Evolutionary conservation across 2,888 invertebrate genomes (phyloP), one percentile per base, ranked within the genome.

Genomic region (Tetrapedia diversipes): DNA sequence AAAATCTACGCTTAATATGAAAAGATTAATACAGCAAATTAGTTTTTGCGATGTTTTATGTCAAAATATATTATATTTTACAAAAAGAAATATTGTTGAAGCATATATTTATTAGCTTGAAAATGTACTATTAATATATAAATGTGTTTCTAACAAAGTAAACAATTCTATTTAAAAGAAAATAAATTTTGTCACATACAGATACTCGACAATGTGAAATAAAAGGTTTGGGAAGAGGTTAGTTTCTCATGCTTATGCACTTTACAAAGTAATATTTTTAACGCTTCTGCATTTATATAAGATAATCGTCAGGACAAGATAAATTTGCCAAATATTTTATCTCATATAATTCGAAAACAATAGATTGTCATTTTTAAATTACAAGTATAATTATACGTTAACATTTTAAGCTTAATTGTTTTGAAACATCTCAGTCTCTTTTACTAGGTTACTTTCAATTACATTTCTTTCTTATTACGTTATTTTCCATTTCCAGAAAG

Each of bases 321-420:
- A n/a, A n/a, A 41, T 10, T 41, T 41, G 16, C n/a, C 14, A 1
- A 14, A 37, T 37, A 4, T 37, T 37, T 37, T 14, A 11, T 14
- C 6, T 32, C 4, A 32, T 32, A 32, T 32, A 32, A n/a, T n/a
- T n/a, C n/a, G 32, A 32, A 2, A 32, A 14, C 37, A 11, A 11
- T 11, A 37, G 41, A 41, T 24, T 53, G 39, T n/a, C 47, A 37
- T 37, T 47, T 56, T 41, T 41, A 41, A 53, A 54, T 10, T 45
- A 6, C 54, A 51, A 29, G 14, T 29, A 29, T 2, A 7, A 29
- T 24, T 49, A 6, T 49, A 14, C 4, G 4, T 41, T 49, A 4
- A 14, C 19, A 27, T 24, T 49, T 27, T 2, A 49, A 24, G 10
- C 11, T 27, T 49, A 24, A 14, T 24, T 24, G n/a, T n/a, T n/a